phyloP scores from a whole-genome alignment of 2,797 vertebrate genomes.

The Parotocinclus haroldoi region DNA sequence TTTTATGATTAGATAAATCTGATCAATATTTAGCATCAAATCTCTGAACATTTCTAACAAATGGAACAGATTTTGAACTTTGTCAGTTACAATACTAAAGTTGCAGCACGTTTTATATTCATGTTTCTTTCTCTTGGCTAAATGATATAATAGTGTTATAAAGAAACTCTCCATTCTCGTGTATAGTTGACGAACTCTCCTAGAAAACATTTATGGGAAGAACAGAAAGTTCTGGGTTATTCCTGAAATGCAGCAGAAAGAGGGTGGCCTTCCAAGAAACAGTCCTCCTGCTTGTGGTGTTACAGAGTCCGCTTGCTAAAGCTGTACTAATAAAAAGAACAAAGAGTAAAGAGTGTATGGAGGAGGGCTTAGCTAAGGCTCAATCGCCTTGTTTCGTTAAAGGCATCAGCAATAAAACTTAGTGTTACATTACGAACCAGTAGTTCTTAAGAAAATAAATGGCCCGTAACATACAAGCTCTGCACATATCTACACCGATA shows the following conservation, averaged over 20 bases:
- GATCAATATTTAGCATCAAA: not conserved
- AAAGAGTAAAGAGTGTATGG: not conserved
- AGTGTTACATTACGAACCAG: constrained; percentile 13
- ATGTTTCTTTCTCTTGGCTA: no score
- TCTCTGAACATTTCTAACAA: no score
- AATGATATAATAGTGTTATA: not conserved
- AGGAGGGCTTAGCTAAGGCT: not conserved
- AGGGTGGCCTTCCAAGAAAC: constrained; percentile 50
- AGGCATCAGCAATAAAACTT: constrained; percentile 21
- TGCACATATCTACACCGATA: not conserved
- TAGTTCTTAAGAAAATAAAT: constrained; percentile 3
- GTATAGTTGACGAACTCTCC: not conserved
- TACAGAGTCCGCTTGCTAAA: constrained; percentile 12
- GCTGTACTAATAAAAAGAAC: not conserved
- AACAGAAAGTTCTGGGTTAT: constrained; percentile 65
- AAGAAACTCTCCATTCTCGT: not conserved
- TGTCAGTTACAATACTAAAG: no score
- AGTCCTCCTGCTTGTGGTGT: constrained; percentile 40
- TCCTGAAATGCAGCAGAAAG: constrained; percentile 56
- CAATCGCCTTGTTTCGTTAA: not conserved
- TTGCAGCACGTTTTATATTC: no score
- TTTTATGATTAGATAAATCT: no score
- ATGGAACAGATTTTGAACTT: no score
- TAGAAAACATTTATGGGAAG: constrained; percentile 29
- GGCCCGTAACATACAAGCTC: not conserved